Evolutionary conservation across 2,113 vertebrate species (phyloP), one percentile per base, ranked within the genome.

Genomic region (Rhea pennata): DNA sequence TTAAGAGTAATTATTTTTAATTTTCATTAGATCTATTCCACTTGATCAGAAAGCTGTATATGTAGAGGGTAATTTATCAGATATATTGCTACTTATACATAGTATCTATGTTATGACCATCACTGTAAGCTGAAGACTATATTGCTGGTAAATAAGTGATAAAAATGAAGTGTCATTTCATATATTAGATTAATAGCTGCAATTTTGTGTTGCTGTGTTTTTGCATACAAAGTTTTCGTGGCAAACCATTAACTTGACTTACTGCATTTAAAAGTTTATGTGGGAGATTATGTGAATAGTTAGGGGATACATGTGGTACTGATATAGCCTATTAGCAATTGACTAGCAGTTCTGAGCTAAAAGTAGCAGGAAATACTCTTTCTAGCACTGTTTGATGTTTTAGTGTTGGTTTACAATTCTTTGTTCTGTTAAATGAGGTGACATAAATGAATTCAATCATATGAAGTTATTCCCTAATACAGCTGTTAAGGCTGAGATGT

Each of bases 401-500:
- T 82, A 82, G 70, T 87, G 26, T 90, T 85, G 70, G 24, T 95
- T 95, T 94, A 73, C 29, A 44, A 58, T 96, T 96, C 76, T 58
- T 95, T 97, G 84, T 96, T 87, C 93, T 91, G 84, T 96, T 96
- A 96, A 97, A 96, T 77, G 90, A 92, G 74, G 73, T 97, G 91
- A 93, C 91, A 97, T 90, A 96, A 97, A 96, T 95, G 48, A 96
- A 94, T 97, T 88, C 77, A 84, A 48, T 94, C 66, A 72, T 81
- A 66, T 80, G 59, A 96, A 96, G 95, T 96, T 72, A 72, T 79
- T 96, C 84, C 81, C 84, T 88, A 72, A 67, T 7, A 4, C 87
- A 95, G 77, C 79, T 79, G 71, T 94, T 96, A 66, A 20, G 53
- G 58, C 84, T 85, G 87, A 95, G 83, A 73, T 95, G 29, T 83